Evolutionary conservation across 2,797 vertebrate species (phyloP).

Genomic region (Acanthiza pusilla): DNA sequence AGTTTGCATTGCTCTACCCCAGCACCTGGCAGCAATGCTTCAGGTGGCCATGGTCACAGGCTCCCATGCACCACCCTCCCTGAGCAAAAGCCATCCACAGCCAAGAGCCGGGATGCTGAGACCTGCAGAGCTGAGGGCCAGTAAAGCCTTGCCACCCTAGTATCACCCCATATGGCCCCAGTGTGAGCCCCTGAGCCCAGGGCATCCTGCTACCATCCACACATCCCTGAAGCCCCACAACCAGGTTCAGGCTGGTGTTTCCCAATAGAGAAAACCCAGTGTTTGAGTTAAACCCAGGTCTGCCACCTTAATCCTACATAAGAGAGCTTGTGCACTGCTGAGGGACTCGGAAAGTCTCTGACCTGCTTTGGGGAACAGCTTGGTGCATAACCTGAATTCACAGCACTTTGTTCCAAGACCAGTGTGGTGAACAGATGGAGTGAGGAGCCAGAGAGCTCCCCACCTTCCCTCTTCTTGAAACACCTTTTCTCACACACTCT

Average conservation of each 20-base stretch:
- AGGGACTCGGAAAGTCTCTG: not conserved
- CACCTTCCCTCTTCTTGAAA: not conserved
- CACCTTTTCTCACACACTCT: not conserved
- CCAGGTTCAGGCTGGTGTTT: accelerated
- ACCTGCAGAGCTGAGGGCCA: not conserved
- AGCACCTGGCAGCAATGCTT: not conserved
- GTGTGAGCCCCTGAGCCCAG: not conserved
- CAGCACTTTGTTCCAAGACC: not conserved
- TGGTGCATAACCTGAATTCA: not conserved
- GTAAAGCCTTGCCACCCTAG: not conserved
- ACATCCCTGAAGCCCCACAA: accelerated
- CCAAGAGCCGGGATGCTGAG: accelerated
- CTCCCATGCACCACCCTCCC: not conserved
- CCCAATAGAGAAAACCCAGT: not conserved
- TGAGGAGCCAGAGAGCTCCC: not conserved
- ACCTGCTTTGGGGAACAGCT: not conserved
- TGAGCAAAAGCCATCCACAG: not conserved
- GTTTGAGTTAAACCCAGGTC: not conserved
- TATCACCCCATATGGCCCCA: not conserved
- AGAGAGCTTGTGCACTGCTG: accelerated
- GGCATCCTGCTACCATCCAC: not conserved
- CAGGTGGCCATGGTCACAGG: accelerated
- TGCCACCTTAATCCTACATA: not conserved
- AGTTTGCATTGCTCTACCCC: not conserved
- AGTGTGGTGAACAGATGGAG: accelerated